These are phyloP conservation scores for Clangula hyemalis DNA, from an alignment of 2,797 vertebrate genomes.

Conservation along the genomic window DNA sequence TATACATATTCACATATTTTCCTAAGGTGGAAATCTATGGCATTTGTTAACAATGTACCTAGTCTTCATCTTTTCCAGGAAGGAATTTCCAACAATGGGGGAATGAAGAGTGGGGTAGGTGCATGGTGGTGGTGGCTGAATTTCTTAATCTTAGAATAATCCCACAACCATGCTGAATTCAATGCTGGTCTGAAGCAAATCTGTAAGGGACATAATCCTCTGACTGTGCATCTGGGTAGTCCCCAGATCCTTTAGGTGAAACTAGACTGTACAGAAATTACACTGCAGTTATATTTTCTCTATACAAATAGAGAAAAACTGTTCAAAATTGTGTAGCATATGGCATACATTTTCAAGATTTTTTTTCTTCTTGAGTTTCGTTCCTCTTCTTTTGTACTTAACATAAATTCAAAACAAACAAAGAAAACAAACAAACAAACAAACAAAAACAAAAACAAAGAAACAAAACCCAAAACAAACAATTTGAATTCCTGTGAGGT, in stretches of 20 bases:
- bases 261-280: neutral
- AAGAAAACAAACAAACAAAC: rapidly evolving
- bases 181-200: neutral
- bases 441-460: neutral
- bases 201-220: neutral
- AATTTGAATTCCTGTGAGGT: neutral
- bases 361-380: neutral
- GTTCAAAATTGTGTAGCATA: neutral
- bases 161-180: neutral
- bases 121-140: neutral
- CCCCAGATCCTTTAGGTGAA: neutral
- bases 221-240: neutral
- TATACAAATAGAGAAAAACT: neutral
- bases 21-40: neutral
- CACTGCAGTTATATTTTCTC: neutral
- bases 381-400: neutral
- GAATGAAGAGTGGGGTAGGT: no score
- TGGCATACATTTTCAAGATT: neutral
- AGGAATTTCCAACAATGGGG: neutral
- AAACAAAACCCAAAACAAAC: neutral
- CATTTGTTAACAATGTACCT: neutral
- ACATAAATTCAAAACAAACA: neutral
- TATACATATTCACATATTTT: neutral
- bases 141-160: neutral
- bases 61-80: neutral